Percentiles rank a stretch among this genome's conserved stretches.
phyloP scores from a whole-genome alignment of 2,113 vertebrate species.

The Bubo blakistoni region DNA sequence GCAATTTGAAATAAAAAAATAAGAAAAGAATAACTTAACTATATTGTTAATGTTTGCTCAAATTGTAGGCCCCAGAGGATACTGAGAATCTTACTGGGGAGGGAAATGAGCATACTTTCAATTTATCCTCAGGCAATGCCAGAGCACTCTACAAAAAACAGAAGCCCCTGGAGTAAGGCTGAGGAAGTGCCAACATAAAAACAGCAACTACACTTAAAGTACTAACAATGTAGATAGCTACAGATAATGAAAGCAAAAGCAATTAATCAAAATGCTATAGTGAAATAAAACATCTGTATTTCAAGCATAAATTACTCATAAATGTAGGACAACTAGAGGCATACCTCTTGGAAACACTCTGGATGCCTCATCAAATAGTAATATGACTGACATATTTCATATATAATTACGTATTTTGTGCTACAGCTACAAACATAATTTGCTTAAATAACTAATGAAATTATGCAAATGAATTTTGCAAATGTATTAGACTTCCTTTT shows the following conservation, averaged over 20 bases:
- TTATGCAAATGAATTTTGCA: neutral
- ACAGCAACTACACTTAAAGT: neutral
- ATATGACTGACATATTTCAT: neutral
- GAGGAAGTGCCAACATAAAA: conserved; percentile 59
- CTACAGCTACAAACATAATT: neutral
- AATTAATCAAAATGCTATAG: conserved; percentile 78
- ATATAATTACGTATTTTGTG: neutral
- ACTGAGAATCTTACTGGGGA: conserved; percentile 58
- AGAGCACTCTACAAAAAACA: conserved; percentile 46
- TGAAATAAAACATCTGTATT: conserved; percentile 81
- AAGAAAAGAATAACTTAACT: neutral
- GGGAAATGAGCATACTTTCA: conserved; percentile 65
- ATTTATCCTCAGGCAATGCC: conserved; percentile 80
- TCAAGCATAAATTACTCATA: conserved; percentile 3
- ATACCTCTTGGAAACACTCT: neutral
- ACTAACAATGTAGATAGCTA: neutral
- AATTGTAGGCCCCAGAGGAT: conserved; percentile 65
- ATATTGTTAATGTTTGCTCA: conserved; percentile 66
- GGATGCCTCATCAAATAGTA: neutral
- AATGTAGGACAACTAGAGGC: neutral
- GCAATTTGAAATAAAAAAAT: neutral
- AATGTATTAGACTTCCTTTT: neutral
- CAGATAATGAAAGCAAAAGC: neutral
- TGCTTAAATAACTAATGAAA: neutral
- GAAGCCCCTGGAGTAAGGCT: conserved; percentile 78